These are phyloP conservation scores for Onychorhynchus coronatus DNA, from an alignment of 2,113 vertebrate genomes.

Conservation along the genomic window DNA sequence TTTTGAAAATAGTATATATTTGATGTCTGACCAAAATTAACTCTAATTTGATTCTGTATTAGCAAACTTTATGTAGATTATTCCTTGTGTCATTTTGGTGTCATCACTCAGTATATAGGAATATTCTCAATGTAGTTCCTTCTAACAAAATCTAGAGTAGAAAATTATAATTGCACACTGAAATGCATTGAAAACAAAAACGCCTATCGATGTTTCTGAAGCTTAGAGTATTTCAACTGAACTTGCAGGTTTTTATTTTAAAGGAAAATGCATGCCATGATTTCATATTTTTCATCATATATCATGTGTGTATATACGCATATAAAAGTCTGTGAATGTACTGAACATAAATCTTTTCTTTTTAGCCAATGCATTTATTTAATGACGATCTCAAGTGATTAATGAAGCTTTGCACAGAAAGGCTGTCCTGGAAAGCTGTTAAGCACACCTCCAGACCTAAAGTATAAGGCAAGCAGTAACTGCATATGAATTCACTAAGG, in stretches of 20 bases:
- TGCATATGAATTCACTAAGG: neutral
- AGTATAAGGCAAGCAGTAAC: neutral
- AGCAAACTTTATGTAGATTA: neutral
- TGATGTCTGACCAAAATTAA: neutral
- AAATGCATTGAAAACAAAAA: neutral
- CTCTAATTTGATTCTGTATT: neutral
- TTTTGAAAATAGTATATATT: neutral
- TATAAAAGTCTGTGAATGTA: neutral
- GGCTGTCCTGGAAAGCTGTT: neutral
- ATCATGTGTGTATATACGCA: fast-evolving
- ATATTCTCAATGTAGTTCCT: neutral
- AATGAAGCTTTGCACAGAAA: neutral
- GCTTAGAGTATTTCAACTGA: neutral
- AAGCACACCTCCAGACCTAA: neutral
- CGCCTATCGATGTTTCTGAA: neutral
- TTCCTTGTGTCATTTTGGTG: neutral
- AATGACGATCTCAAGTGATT: neutral
- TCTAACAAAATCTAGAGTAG: neutral
- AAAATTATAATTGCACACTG: neutral
- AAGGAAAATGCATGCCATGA: neutral
- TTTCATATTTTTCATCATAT: neutral
- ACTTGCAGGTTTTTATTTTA: neutral
- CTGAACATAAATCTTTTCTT: neutral
- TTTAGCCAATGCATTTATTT: neutral
- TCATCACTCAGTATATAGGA: neutral